Evolutionary conservation across 2,113 vertebrate species (phyloP).

Genomic region (Regulus satrapa): DNA sequence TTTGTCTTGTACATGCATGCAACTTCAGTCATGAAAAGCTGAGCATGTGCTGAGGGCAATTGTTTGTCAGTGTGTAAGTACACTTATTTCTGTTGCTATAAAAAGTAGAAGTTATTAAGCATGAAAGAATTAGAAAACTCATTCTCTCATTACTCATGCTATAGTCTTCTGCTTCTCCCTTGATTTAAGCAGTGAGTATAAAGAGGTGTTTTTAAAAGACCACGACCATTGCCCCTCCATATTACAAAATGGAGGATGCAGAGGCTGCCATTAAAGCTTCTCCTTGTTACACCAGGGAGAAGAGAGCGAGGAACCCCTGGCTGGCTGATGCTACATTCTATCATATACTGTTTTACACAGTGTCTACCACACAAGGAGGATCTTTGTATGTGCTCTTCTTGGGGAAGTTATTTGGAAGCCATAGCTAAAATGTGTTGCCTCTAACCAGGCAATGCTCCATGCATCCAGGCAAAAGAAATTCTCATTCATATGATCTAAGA

Average conservation of each 20-base stretch:
- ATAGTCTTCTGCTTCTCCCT: background rate
- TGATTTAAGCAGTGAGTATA: background rate
- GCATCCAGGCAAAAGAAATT: background rate
- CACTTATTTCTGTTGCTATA: background rate
- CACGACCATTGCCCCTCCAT: background rate
- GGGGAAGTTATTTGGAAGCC: background rate
- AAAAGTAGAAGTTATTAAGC: background rate
- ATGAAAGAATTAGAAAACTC: background rate
- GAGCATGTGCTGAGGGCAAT: background rate
- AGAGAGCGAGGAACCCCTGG: background rate
- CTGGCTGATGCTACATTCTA: background rate
- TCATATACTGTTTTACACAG: fast-evolving
- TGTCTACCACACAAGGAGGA: background rate
- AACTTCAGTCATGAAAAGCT: background rate
- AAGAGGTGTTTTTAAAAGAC: background rate
- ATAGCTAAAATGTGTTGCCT: background rate
- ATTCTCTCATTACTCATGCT: background rate
- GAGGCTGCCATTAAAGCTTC: background rate
- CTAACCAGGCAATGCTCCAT: background rate
- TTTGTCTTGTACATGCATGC: background rate
- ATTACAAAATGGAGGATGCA: background rate
- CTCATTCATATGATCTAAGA: fast-evolving
- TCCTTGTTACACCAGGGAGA: background rate
- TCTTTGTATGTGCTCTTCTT: background rate
- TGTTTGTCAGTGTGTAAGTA: background rate